Evolutionary conservation across 2,888 invertebrate genomes (phyloP).

Genomic region (Auanema sp.): DNA sequence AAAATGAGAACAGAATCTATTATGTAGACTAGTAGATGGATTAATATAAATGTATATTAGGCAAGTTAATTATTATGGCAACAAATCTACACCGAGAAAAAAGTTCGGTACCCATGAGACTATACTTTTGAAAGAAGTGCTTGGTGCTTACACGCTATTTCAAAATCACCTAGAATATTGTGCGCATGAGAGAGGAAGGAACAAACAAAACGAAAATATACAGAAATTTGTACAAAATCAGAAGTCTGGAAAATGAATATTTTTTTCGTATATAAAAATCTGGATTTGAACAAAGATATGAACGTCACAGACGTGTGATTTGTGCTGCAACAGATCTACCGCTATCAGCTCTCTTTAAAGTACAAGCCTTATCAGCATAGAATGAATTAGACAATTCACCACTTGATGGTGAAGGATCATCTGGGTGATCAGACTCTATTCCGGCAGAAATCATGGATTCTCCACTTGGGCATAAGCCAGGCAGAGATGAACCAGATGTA

Average conservation of each 20-base stretch:
- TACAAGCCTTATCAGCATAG: too few species aligned
- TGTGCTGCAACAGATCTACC: slow-evolving; percentile 15
- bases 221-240: slow-evolving; percentile 1
- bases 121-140: too few species aligned
- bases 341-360: slow-evolving; percentile 21
- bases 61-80: too few species aligned
- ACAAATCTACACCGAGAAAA: too few species aligned
- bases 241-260: slow-evolving; percentile 1
- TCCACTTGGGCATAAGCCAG: not conserved
- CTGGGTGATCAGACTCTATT: not conserved
- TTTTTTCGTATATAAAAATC: slow-evolving; percentile 11
- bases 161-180: too few species aligned
- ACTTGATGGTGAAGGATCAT: not conserved
- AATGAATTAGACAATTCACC: not conserved
- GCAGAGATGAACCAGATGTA: slow-evolving; percentile 3
- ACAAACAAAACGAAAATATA: too few species aligned
- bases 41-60: too few species aligned
- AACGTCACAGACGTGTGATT: slow-evolving; percentile 14
- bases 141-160: too few species aligned
- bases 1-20: too few species aligned
- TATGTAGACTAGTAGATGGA: too few species aligned
- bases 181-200: too few species aligned
- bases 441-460: not conserved
- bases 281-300: slow-evolving; percentile 1
- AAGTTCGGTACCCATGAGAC: too few species aligned